phyloP scores from a whole-genome alignment of 2,113 vertebrate species.

The Scortum barcoo region DNA sequence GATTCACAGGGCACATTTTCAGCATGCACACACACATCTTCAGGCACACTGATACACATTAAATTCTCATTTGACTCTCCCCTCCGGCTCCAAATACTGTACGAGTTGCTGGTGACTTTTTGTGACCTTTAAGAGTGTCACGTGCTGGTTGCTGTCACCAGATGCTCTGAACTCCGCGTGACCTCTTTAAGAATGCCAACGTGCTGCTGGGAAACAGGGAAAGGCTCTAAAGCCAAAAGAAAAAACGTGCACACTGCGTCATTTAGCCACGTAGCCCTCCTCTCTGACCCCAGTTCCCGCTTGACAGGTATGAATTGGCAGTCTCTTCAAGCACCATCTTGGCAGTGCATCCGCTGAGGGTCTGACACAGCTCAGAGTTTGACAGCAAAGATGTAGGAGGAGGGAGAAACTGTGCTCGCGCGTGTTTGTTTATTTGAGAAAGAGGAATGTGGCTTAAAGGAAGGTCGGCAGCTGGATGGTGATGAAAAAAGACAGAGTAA shows the following conservation, averaged over 20 bases:
- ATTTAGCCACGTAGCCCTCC: not conserved
- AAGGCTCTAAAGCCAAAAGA: constrained; percentile 21
- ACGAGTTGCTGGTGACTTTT: constrained; percentile 26
- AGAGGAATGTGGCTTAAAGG: constrained; percentile 34
- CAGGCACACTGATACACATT: constrained; percentile 27
- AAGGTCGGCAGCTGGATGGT: constrained; percentile 58
- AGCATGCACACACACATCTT: constrained; percentile 15
- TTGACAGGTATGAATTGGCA: constrained; percentile 20
- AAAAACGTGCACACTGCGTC: constrained; percentile 7
- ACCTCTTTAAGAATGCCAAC: constrained; percentile 21
- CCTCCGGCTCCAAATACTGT: constrained; percentile 44
- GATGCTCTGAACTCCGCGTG: constrained; percentile 21
- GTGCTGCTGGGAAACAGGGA: constrained; percentile 19
- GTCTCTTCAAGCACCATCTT: not conserved
- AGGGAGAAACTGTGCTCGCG: constrained; percentile 19
- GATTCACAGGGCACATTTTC: constrained; percentile 33
- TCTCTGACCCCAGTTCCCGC: not conserved
- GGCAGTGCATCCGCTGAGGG: constrained; percentile 4
- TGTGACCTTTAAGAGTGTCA: constrained; percentile 47
- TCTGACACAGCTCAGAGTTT: constrained; percentile 4
- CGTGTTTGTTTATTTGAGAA: constrained; percentile 38
- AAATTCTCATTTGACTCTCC: constrained; percentile 21
- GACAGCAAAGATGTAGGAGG: constrained; percentile 15
- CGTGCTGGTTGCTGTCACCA: constrained; percentile 23
- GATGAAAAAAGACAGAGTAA: constrained; percentile 61